phyloP scores from a whole-genome alignment of 2,888 invertebrate species.

The Choristoneura rosaceana region DNA sequence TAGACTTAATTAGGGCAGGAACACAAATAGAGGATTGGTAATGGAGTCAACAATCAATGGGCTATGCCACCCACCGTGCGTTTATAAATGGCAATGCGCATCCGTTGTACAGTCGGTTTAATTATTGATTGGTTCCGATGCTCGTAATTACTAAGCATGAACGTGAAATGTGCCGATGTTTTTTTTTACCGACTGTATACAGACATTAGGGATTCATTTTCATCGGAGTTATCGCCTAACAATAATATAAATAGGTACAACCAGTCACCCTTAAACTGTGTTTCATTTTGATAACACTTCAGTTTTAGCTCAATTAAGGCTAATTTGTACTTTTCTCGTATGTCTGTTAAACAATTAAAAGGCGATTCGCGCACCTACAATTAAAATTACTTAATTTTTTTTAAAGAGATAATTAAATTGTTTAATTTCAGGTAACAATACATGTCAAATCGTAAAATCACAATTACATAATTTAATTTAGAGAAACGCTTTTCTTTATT shows the following conservation, averaged over 20 bases:
- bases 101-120: conserved; percentile 60
- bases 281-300: no score
- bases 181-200: background rate
- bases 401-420: no score
- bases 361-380: no score
- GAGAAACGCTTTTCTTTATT: no score
- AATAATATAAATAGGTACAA: background rate
- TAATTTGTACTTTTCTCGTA: no score
- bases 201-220: conserved; percentile 19
- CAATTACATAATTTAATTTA: no score
- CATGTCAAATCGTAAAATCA: no score
- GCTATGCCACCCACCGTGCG: conserved; percentile 71
- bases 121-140: background rate
- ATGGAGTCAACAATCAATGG: conserved; percentile 53
- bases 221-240: background rate
- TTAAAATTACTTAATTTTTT: no score
- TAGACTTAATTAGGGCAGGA: conserved; percentile 34
- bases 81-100: conserved; percentile 73
- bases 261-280: no score
- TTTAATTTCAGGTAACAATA: no score
- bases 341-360: background rate
- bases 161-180: background rate
- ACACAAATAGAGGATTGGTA: conserved; percentile 45
- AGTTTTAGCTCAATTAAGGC: no score
- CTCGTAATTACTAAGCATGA: background rate